phyloP scores from a whole-genome alignment of 2,888 invertebrate species.

The Drosophila rellima region DNA sequence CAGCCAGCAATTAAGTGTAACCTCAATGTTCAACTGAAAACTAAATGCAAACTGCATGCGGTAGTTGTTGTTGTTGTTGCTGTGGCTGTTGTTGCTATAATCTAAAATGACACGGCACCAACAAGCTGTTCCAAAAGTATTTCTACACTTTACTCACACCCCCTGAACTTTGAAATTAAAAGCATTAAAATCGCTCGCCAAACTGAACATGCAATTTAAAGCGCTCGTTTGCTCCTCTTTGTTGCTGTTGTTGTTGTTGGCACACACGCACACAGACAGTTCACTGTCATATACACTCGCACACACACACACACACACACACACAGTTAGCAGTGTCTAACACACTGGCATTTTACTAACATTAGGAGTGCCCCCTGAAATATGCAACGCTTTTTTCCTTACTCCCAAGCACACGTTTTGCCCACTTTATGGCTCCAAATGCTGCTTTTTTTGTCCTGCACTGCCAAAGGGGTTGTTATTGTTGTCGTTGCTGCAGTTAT shows the following conservation, averaged over 20 bases:
- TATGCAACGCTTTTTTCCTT: slow-evolving; percentile 65
- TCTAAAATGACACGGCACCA: slow-evolving; percentile 56
- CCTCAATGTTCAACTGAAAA: slow-evolving; percentile 43
- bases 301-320: slow-evolving; percentile 18
- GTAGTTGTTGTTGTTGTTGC: not conserved
- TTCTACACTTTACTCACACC: not conserved
- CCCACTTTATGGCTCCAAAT: slow-evolving; percentile 74
- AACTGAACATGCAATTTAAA: slow-evolving; percentile 76
- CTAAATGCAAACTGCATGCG: slow-evolving; percentile 35
- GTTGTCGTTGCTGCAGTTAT: slow-evolving; percentile 25
- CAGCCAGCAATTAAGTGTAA: slow-evolving; percentile 59
- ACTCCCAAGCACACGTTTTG: slow-evolving; percentile 64
- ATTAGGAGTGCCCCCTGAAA: slow-evolving; percentile 59
- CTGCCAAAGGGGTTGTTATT: slow-evolving; percentile 42
- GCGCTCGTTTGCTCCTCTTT: slow-evolving; percentile 37
- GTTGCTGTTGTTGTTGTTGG: slow-evolving; percentile 21
- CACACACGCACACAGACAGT: slow-evolving; percentile 9
- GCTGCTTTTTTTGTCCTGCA: slow-evolving; percentile 32
- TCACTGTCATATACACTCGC: slow-evolving; percentile 19
- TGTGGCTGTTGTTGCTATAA: slow-evolving; percentile 31
- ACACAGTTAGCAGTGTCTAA: slow-evolving; percentile 36
- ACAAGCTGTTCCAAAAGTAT: slow-evolving; percentile 21
- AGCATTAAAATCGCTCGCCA: slow-evolving; percentile 70
- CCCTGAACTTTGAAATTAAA: slow-evolving; percentile 48
- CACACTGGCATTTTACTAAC: slow-evolving; percentile 61